Evolutionary conservation across 2,113 vertebrate species (phyloP), one percentile per base, ranked within the genome.

Genomic region (Hoplias malabaricus): DNA sequence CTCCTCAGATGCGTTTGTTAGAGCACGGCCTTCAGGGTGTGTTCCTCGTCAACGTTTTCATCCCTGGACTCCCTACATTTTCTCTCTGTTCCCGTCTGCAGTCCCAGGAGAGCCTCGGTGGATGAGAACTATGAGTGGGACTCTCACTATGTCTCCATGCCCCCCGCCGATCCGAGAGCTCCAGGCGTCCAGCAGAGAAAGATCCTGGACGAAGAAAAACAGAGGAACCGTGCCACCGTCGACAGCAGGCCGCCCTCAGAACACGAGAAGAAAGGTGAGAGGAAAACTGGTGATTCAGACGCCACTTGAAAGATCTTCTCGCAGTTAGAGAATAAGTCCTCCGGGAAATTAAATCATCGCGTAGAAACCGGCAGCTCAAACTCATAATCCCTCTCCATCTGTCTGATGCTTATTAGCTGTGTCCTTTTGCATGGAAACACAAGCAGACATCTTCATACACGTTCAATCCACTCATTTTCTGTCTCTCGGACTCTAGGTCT

Each of bases 121-220:
- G 91, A 93, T 85, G 91, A 93, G 85, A 93, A 86, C 69, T 94
- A 93, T 29, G 93, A 94, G 84, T 94, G 93, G 93, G 92, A 93
- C 69, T 76, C 88, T 2, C 78, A 69, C n/a, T 88, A 91, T 16
- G 73, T 87, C 53, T 78, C 74, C 72, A 72, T 84, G 27, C 86
- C 85, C 69, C 75, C 87, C 43, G 82, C 71, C 75, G 81, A 86
- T 23, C 33, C 34, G 0, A 85, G 84, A 79, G 34, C 77, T 3
- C 48, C 76, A 34, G 21, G n/a, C n/a, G n/a, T n/a, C 56, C n/a
- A 84, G 36, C 10, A 3, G 50, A 61, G 34, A 66, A 61, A 80
- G 23, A 4, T 74, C 23, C 54, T 56, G 12, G n/a, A 34, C 36
- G 69, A 73, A 46, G 61, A 19, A 63, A 75, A 62, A 12, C 61